Conservation (phyloP, 2,113 vertebrate species). For the Lynx canadensis region DNA sequence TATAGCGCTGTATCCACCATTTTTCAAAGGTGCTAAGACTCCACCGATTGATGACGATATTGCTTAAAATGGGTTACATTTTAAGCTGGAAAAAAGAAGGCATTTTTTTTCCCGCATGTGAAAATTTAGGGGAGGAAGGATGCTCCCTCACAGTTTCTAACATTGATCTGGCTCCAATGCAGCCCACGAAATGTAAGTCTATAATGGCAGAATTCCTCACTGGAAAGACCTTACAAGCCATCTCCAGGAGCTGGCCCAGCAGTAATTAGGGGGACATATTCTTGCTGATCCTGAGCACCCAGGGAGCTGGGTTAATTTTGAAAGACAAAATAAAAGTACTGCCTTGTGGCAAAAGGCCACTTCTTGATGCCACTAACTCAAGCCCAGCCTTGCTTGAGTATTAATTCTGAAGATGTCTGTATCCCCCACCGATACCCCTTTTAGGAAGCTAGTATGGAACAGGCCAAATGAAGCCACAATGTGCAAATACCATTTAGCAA, state of each 20-base stretch:
- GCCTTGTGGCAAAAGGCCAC: background rate
- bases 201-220: background rate
- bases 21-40: slow-evolving; percentile 7
- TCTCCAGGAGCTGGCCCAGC: background rate
- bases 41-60: slow-evolving; percentile 3
- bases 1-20: background rate
- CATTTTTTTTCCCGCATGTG: background rate
- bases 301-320: slow-evolving; percentile 8
- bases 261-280: background rate
- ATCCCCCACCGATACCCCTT: background rate
- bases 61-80: slow-evolving; percentile 55
- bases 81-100: slow-evolving; percentile 23
- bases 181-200: background rate
- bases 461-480: slow-evolving; percentile 2
- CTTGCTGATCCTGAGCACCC: background rate
- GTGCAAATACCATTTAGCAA: slow-evolving; percentile 55
- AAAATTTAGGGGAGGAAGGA: background rate
- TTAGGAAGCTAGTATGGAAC: background rate
- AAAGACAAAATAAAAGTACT: slow-evolving; percentile 51
- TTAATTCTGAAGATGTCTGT: background rate
- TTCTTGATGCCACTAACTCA: slow-evolving; percentile 7
- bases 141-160: background rate
- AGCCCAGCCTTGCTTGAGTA: background rate
- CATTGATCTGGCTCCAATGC: background rate
- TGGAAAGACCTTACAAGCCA: background rate